Conservation (phyloP, 2,113 vertebrate genomes). For the Nannobrachium achirus region DNA sequence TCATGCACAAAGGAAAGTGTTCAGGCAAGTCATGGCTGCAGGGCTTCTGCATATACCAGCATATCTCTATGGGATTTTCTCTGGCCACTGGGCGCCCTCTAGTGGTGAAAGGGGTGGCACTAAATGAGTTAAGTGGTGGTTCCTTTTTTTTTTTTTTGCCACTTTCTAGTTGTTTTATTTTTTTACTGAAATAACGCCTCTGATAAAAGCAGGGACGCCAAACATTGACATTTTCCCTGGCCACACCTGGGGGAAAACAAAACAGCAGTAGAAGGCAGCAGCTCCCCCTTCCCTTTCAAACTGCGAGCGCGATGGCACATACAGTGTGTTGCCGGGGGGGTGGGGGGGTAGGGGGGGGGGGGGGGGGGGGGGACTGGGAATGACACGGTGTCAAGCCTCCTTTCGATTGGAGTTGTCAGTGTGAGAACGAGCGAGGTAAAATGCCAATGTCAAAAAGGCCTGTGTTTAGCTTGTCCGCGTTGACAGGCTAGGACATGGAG, state of each 20-base stretch:
- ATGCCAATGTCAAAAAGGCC: slow-evolving; percentile 70
- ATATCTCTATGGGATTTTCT: too few relatives aligned
- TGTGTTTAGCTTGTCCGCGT: slow-evolving; percentile 73
- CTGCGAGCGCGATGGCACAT: slow-evolving; percentile 43
- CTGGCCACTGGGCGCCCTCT: too few relatives aligned
- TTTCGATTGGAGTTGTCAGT: slow-evolving; percentile 72
- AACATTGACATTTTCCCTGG: slow-evolving; percentile 37
- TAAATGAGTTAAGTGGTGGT: too few relatives aligned
- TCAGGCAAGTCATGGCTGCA: too few relatives aligned
- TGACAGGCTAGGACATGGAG: slow-evolving; percentile 77
- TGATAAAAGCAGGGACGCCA: slow-evolving; percentile 19
- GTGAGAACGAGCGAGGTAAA: slow-evolving; percentile 70
- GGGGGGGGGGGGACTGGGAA: slow-evolving; percentile 35
- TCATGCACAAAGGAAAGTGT: too few relatives aligned
- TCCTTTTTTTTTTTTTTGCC: not conserved
- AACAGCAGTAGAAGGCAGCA: slow-evolving; percentile 29
- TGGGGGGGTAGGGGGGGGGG: slow-evolving; percentile 24
- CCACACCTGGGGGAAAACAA: slow-evolving; percentile 42
- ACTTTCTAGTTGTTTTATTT: not conserved
- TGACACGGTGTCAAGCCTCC: slow-evolving; percentile 55
- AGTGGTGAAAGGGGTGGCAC: too few relatives aligned
- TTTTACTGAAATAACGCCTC: not conserved
- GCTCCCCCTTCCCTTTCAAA: slow-evolving; percentile 47
- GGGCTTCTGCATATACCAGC: too few relatives aligned
- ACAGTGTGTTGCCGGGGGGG: slow-evolving; percentile 34